Evolutionary conservation across 2,888 invertebrate genomes (phyloP), one percentile per base, ranked within the genome.

Genomic region (Drosophila silvestris): DNA sequence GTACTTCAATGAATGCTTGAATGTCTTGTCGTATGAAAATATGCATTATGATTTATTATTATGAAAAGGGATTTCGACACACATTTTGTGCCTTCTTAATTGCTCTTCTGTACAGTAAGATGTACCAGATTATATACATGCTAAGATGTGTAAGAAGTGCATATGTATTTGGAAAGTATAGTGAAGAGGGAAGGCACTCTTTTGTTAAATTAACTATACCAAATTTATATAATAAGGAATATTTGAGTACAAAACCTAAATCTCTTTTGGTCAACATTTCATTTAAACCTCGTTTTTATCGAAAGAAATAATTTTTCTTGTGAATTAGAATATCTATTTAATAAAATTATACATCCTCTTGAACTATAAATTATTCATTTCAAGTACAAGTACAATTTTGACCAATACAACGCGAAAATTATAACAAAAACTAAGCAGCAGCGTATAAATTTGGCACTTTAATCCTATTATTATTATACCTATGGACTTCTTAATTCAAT

Each of bases 1-100:
- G 32, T 32, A 16, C 14, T 32, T 58, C 22, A 16, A 32, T 56
- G n/a, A 62, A 62, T 56, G 62, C 57, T 57, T 41, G 19, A 61
- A 62, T 62, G 22, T 56, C 39, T 26, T 56, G 26, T 58, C 44
- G 16, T 58, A 32, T 44, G 41, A 10, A 22, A 44, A 32, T 22
- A 32, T 58, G 32, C 22, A 32, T 44, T 58, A 22, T 44, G 10
- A 19, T 44, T 32, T 16, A 41, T 30, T n/a, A 22, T 57, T 58
- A 32, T 9, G 30, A 30, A 30, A 9, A 51, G 5, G 9, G 10
- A 28, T 30, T 51, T 32, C 12, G n/a, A 30, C 19, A 30, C 30
- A 52, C 52, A 30, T 41, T 57, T 30, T 57, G n/a, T 57, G n/a
- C 16, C 16, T 9, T 28, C 10, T 50, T 26, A 28, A 51, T 28